Base-by-base conservation (phyloP, 2,113 vertebrate species). In the Pelvicachromis taeniatus region DNA sequence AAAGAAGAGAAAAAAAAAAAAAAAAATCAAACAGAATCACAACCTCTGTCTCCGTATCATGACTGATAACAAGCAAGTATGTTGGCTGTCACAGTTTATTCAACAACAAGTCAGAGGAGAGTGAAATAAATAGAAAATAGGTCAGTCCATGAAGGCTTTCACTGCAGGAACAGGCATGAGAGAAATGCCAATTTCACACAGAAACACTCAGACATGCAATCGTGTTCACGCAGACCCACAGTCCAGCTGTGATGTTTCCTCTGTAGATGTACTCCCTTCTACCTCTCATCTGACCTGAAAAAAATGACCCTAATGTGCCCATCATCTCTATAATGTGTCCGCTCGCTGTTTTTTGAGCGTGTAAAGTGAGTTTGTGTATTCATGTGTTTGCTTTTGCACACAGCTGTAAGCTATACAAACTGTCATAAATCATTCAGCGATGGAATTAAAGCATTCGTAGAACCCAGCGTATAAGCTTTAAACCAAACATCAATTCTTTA, bases 111-210 rank as follows among this genome's bases (percentile, higher is more conserved):
- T 83, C 35, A 73, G 42, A 82, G 7, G 7, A 77, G 79, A 52
- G 63, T 61, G 80, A 90, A 90, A 90, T 84, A 81, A 90, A 90
- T 65, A 87, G 85, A 88, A 91, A 93, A 90, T 93, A 88, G 88
- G 87, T 92, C 88, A 90, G 50, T 56, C 68, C 88, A 78, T 81
- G 77, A 87, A 85, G 63, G 85, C 65, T 63, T 87, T 77, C n/a
- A 65, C 70, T 80, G 19, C 42, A 19, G 75, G 73, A 84, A 29
- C 82, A 78, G 84, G 48, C 84, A 83, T 61, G 42, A 84, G 63
- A 87, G 83, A 75, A 83, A 89, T 61, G 4, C 52, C 59, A 59
- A 82, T 54, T 26, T 78, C 45, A 52, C 61, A 79, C 31, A 45
- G 14, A 82, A 55, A 79, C 8, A 63, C 50, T 65, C 54, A 23